These are phyloP conservation scores for Drosophila anomelani DNA, from an alignment of 2,888 invertebrate genomes.

Conservation along the genomic window DNA sequence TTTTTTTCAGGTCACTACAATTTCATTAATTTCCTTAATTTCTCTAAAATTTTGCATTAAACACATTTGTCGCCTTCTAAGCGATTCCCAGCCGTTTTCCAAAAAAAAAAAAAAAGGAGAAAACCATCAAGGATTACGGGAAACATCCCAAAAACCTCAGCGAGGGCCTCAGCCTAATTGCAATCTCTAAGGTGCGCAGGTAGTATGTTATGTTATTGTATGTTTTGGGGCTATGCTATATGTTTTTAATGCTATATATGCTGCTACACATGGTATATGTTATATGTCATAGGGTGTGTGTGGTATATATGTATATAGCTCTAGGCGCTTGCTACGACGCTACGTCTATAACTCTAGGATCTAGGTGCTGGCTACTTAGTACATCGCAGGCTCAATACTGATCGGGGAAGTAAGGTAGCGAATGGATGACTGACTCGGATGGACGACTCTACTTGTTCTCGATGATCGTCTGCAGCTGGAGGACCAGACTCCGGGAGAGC, in stretches of 20 bases:
- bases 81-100: slow-evolving; percentile 62
- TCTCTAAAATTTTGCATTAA: slow-evolving; percentile 46
- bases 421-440: not conserved
- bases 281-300: slow-evolving; percentile 15
- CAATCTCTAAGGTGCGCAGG: slow-evolving; percentile 31
- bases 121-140: slow-evolving; percentile 33
- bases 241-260: slow-evolving; percentile 19
- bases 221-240: slow-evolving; percentile 28
- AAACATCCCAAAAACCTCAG: slow-evolving; percentile 28
- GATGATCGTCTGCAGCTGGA: slow-evolving; percentile 95
- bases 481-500: slow-evolving; percentile 93
- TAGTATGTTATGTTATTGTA: slow-evolving; percentile 5
- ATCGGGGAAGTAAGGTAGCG: slow-evolving; percentile 15
- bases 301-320: not conserved
- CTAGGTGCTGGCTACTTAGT: slow-evolving; percentile 36
- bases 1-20: slow-evolving; percentile 74
- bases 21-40: slow-evolving; percentile 64
- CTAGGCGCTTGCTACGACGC: slow-evolving; percentile 15
- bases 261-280: slow-evolving; percentile 10
- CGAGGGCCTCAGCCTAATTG: slow-evolving; percentile 39
- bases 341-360: slow-evolving; percentile 19
- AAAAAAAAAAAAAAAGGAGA: slow-evolving; percentile 32
- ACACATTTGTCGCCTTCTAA: slow-evolving; percentile 28
- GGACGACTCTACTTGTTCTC: slow-evolving; percentile 92
- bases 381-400: slow-evolving; percentile 46